A percentile compares a stretch with the other conserved stretches of the same genome.
These are phyloP conservation scores for Eupithecia subumbrata DNA, from an alignment of 2,888 invertebrate species.

Conservation along the genomic window DNA sequence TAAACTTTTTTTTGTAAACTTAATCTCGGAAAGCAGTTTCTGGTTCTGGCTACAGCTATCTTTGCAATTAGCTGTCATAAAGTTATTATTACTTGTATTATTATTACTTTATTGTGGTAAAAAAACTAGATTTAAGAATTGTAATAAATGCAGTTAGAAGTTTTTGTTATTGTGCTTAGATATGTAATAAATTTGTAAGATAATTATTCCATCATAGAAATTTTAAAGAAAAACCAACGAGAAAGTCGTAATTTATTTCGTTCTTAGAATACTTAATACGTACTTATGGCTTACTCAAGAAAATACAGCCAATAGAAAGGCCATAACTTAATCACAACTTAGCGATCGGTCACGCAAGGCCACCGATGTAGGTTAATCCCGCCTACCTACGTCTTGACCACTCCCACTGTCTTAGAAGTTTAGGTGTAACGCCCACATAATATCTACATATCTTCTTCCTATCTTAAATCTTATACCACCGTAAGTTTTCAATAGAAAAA, in stretches of 20 bases:
- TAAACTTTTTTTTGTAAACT: no score
- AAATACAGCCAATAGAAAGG: neutral
- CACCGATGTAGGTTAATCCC: constrained; percentile 56
- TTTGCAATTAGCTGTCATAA: no score
- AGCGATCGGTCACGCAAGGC: constrained; percentile 31
- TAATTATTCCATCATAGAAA: no score
- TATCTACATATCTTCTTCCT: neutral
- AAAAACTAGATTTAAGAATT: no score
- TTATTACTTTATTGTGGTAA: no score
- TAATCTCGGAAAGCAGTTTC: no score
- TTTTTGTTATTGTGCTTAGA: no score
- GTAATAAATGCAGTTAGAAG: no score
- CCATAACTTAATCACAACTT: constrained; percentile 32
- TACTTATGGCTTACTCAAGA: neutral
- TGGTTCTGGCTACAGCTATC: no score
- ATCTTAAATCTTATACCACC: neutral
- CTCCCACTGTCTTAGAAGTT: constrained; percentile 74
- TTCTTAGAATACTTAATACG: neutral
- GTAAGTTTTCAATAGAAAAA: neutral
- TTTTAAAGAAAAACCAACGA: neutral
- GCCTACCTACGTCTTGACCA: constrained; percentile 64
- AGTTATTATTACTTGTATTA: no score
- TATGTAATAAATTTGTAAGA: no score
- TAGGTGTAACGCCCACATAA: constrained; percentile 54
- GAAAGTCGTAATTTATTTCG: neutral